Conservation (phyloP, 2,888 invertebrate species). For the Uropetala carovei region DNA sequence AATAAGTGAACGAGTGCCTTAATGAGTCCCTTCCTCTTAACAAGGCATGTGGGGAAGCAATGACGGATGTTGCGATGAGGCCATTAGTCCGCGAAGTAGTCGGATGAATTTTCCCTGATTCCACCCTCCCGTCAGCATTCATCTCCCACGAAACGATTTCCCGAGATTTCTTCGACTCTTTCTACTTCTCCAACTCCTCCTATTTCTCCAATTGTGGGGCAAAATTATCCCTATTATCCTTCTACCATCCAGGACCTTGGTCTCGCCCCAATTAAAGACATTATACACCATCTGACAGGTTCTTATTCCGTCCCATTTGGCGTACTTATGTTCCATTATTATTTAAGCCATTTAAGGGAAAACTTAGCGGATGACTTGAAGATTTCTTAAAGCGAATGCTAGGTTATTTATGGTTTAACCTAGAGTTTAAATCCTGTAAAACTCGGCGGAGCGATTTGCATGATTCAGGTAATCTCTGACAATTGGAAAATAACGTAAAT, state of each 20-base stretch:
- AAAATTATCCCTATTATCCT: background rate
- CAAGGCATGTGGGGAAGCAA: constrained; percentile 5
- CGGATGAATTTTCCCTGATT: background rate
- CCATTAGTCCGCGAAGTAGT: background rate
- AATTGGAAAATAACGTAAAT: too few species aligned
- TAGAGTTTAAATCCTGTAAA: too few species aligned
- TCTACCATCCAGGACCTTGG: background rate
- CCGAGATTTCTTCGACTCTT: background rate
- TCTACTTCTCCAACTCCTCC: background rate
- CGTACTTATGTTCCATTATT: too few species aligned
- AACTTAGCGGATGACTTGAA: too few species aligned
- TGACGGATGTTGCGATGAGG: background rate
- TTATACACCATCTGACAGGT: background rate
- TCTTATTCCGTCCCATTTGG: background rate
- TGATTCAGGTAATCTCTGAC: too few species aligned
- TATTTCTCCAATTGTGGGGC: background rate
- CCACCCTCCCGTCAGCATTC: background rate
- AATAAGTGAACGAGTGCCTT: background rate
- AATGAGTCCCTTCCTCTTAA: background rate
- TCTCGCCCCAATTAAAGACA: background rate
- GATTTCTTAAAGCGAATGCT: too few species aligned
- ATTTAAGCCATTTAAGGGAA: too few species aligned
- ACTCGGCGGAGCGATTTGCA: too few species aligned
- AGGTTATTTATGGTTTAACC: too few species aligned
- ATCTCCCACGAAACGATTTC: background rate